These are phyloP conservation scores for Drosophila mulleri DNA, from an alignment of 2,888 invertebrate species.

Conservation along the genomic window DNA sequence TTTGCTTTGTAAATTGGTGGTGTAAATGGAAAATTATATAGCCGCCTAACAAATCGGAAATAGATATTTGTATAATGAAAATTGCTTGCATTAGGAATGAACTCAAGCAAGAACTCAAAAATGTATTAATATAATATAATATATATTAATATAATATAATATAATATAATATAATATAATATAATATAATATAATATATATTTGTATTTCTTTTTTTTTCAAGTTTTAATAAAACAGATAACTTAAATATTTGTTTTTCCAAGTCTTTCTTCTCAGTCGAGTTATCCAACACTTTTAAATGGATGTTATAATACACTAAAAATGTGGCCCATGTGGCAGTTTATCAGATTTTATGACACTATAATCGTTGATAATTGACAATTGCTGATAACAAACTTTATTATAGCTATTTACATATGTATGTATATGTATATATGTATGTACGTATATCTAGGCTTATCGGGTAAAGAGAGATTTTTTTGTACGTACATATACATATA, in stretches of 20 bases:
- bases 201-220: too few species aligned
- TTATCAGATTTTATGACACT: constrained; percentile 35
- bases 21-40: constrained; percentile 20
- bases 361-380: constrained; percentile 43
- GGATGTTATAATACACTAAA: constrained; percentile 21
- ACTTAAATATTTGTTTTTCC: too few species aligned
- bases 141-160: too few species aligned
- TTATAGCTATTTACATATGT: not conserved
- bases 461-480: not conserved
- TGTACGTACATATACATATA: too few species aligned
- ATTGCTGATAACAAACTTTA: constrained; percentile 36
- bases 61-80: constrained; percentile 23
- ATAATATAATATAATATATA: too few species aligned
- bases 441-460: not conserved
- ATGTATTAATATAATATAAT: too few species aligned
- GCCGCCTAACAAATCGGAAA: constrained; percentile 24
- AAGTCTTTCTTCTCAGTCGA: not conserved
- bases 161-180: too few species aligned
- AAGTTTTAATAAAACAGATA: too few species aligned
- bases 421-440: not conserved
- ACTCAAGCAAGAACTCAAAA: not conserved
- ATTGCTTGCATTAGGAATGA: not conserved
- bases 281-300: not conserved
- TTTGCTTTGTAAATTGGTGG: constrained; percentile 39
- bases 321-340: constrained; percentile 11